A percentile compares a stretch with the other conserved stretches of the same genome.
phyloP scores from a whole-genome alignment of 2,113 vertebrate species.

The Oenanthe oenanthe region DNA sequence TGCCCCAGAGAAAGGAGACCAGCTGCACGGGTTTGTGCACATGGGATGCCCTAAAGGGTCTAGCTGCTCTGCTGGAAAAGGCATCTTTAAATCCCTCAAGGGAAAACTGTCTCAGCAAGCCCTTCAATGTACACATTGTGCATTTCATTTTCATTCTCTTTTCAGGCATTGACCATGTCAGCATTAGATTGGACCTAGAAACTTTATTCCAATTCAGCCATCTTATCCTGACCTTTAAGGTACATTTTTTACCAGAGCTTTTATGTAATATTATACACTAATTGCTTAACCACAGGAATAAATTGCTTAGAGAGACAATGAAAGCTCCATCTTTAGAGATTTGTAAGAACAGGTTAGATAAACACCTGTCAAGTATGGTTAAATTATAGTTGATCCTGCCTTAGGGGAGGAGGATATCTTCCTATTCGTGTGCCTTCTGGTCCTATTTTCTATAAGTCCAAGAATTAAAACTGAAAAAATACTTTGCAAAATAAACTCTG shows the following conservation, averaged over 20 bases:
- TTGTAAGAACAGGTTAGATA: constrained; percentile 52
- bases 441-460: neutral
- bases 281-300: constrained; percentile 41
- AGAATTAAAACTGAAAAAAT: neutral
- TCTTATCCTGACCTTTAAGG: constrained; percentile 91
- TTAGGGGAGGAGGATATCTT: constrained; percentile 6
- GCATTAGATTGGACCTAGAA: constrained; percentile 86
- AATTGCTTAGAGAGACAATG: constrained; percentile 46
- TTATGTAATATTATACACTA: constrained; percentile 7
- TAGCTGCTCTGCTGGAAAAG: neutral
- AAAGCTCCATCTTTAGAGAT: neutral
- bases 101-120: neutral
- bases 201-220: constrained; percentile 91
- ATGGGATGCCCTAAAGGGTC: neutral
- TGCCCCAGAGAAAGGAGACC: rapidly evolving
- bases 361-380: constrained; percentile 59
- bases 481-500: neutral
- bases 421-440: neutral
- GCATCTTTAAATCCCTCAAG: neutral
- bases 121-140: rapidly evolving
- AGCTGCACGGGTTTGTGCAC: rapidly evolving
- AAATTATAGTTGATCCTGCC: constrained; percentile 37
- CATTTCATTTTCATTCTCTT: constrained; percentile 47
- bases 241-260: constrained; percentile 48
- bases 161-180: constrained; percentile 86